Evolutionary conservation across 2,888 invertebrate genomes (phyloP).

Genomic region (Stenodera caucasica): DNA sequence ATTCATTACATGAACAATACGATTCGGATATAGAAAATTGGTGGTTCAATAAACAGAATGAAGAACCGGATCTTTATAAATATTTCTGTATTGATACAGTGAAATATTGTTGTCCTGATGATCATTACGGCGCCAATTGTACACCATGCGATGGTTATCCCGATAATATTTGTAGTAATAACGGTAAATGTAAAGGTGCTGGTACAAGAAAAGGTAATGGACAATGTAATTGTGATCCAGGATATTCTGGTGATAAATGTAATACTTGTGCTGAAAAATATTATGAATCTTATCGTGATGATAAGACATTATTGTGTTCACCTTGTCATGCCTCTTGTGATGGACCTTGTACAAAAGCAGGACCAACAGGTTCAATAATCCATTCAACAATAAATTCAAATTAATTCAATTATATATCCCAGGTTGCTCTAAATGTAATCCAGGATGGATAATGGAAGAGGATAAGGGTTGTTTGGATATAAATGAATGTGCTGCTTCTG

Average conservation of each 20-base stretch:
- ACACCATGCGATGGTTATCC: conserved; percentile 75
- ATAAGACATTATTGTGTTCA: conserved; percentile 73
- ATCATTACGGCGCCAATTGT: conserved; percentile 83
- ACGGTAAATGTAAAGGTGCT: conserved; percentile 77
- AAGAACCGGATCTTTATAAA: conserved; percentile 61
- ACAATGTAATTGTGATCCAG: conserved; percentile 80
- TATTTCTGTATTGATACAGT: conserved; percentile 81
- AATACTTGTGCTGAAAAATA: conserved; percentile 74
- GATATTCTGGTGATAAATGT: conserved; percentile 80
- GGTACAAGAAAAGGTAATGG: conserved; percentile 95
- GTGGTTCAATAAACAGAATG: conserved; percentile 73
- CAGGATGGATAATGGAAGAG: conserved; percentile 74
- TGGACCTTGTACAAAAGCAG: conserved; percentile 72
- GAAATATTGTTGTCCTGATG: conserved; percentile 80
- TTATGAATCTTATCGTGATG: conserved; percentile 75
- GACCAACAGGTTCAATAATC: conserved; percentile 61
- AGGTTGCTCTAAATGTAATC: conserved; percentile 66
- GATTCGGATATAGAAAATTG: conserved; percentile 84
- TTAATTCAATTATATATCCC: conserved; percentile 12
- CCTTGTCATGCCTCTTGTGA: conserved; percentile 80
- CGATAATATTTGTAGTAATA: conserved; percentile 74
- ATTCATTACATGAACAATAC: conserved; percentile 78
- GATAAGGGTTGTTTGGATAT: conserved; percentile 81
- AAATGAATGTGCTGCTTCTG: conserved; percentile 74
- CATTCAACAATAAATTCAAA: neutral